phyloP scores from a whole-genome alignment of 1,140 invertebrate genomes.

The Dendrolimus kikuchii region DNA sequence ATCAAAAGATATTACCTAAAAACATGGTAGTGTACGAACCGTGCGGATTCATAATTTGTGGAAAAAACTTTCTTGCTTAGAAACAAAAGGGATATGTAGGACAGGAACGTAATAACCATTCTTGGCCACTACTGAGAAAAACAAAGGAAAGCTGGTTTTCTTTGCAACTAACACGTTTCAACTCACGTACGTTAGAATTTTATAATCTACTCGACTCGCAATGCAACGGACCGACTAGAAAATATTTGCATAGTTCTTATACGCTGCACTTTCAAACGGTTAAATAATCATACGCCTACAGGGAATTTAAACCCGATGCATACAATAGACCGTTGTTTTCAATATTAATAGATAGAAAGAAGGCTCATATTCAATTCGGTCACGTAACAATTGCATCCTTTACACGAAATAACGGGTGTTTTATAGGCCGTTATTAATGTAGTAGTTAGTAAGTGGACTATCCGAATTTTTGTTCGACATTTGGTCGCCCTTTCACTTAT shows the following conservation, averaged over 20 bases:
- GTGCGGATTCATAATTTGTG: no score
- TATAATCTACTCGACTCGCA: not conserved
- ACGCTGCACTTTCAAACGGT: conserved; percentile 36
- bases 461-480: conserved; percentile 22
- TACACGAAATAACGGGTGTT: conserved; percentile 40
- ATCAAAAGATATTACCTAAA: no score
- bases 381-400: conserved; percentile 43
- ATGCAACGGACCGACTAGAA: not conserved
- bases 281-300: conserved; percentile 29
- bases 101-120: no score
- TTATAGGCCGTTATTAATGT: conserved; percentile 29
- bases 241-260: conserved; percentile 20
- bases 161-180: no score
- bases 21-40: no score
- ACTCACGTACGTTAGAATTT: not conserved
- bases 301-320: conserved; percentile 29
- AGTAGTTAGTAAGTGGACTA: conserved; percentile 8
- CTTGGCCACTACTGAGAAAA: no score
- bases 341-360: conserved; percentile 28
- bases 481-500: conserved; percentile 29
- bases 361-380: conserved; percentile 25
- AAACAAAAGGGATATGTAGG: no score
- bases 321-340: conserved; percentile 28
- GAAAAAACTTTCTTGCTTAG: no score
- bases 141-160: no score